Evolutionary conservation across 2,888 invertebrate genomes (phyloP).

Genomic region (Drosophila maculinotata): DNA sequence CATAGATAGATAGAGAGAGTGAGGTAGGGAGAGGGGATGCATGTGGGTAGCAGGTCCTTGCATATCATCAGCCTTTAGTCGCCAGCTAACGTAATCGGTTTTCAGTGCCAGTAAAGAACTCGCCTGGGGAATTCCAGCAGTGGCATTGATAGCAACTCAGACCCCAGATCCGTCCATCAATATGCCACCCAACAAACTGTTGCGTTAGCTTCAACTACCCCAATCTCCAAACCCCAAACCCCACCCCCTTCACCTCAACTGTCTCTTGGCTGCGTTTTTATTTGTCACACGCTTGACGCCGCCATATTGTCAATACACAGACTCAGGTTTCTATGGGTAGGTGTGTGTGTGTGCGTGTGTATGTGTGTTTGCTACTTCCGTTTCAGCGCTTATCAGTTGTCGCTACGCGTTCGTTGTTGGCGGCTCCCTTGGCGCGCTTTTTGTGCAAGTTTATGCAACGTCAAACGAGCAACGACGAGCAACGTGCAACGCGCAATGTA

Average conservation of each 20-base stretch:
- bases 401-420: conserved; percentile 59
- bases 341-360: conserved; percentile 17
- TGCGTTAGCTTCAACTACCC: conserved; percentile 12
- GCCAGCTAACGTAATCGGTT: conserved; percentile 74
- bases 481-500: conserved; percentile 31
- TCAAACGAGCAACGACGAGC: conserved; percentile 45
- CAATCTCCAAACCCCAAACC: too few species aligned
- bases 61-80: conserved; percentile 73
- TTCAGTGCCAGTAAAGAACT: conserved; percentile 55
- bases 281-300: conserved; percentile 64
- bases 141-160: conserved; percentile 71
- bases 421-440: conserved; percentile 64
- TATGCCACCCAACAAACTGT: conserved; percentile 58
- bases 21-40: not conserved
- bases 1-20: not conserved
- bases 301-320: conserved; percentile 54
- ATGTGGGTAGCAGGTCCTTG: conserved; percentile 53
- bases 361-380: conserved; percentile 56
- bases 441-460: conserved; percentile 70
- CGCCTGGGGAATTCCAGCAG: conserved; percentile 67
- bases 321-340: conserved; percentile 16
- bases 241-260: conserved; percentile 1
- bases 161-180: conserved; percentile 40
- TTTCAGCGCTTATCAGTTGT: conserved; percentile 72
- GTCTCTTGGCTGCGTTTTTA: conserved; percentile 50